Percentiles rank a stretch among this genome's conserved stretches.
These are phyloP conservation scores for Proisotoma minuta DNA, from an alignment of 2,888 invertebrate species.

Conservation along the genomic window DNA sequence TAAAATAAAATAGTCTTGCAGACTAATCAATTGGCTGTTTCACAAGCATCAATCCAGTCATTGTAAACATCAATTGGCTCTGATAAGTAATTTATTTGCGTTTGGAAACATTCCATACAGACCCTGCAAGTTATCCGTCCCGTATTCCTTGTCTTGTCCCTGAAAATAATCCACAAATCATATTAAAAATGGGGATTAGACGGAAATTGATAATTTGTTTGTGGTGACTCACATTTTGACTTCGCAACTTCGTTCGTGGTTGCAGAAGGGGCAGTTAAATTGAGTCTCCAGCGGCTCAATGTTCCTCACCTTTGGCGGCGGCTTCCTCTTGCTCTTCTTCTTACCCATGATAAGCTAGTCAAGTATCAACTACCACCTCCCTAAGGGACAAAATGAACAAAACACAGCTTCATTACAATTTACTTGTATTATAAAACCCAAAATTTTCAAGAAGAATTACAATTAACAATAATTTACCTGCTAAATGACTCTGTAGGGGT, in stretches of 20 bases:
- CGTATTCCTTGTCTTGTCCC: conserved; percentile 91
- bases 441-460: too few relatives aligned
- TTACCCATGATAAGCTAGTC: too few relatives aligned
- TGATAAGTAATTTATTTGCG: conserved; percentile 89
- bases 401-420: too few relatives aligned
- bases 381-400: too few relatives aligned
- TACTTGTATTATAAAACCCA: too few relatives aligned
- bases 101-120: conserved; percentile 94
- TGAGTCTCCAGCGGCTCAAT: conserved; percentile 90
- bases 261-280: conserved; percentile 99
- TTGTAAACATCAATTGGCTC: conserved; percentile 98
- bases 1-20: too few relatives aligned
- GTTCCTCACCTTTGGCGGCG: conserved; percentile 87
- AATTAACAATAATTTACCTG: too few relatives aligned
- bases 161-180: conserved; percentile 51
- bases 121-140: conserved; percentile 92
- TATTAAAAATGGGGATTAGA: background rate
- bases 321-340: conserved; percentile 93
- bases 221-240: conserved; percentile 81
- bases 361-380: too few relatives aligned
- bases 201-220: background rate
- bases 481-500: too few relatives aligned
- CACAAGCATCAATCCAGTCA: conserved; percentile 99
- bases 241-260: conserved; percentile 98
- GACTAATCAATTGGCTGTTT: conserved; percentile 74